phyloP scores from a whole-genome alignment of 2,888 invertebrate species.

The Agrochola lota region DNA sequence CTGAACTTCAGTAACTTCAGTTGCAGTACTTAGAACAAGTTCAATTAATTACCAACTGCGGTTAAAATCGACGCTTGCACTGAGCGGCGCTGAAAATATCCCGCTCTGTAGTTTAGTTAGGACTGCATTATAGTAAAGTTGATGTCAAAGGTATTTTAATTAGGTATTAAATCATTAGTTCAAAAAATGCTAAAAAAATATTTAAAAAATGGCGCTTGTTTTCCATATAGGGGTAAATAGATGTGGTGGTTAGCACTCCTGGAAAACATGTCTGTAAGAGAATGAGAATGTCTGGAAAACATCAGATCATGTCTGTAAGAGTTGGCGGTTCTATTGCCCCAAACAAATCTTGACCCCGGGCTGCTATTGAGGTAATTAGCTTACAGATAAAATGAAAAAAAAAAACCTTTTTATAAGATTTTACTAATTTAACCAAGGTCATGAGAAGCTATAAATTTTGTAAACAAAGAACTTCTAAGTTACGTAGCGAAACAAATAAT shows the following conservation, averaged over 20 bases:
- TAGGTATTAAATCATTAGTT: no score
- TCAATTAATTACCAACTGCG: constrained; percentile 61
- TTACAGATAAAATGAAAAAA: no score
- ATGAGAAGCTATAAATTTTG: no score
- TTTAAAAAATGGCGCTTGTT: neutral
- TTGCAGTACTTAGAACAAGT: constrained; percentile 50
- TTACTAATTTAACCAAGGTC: no score
- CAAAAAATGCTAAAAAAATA: neutral
- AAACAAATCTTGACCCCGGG: neutral
- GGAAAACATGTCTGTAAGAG: neutral
- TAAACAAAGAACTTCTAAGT: no score
- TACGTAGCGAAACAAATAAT: no score
- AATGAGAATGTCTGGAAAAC: no score
- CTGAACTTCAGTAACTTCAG: constrained; percentile 42
- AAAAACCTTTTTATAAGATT: no score
- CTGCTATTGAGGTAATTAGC: neutral
- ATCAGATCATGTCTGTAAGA: neutral
- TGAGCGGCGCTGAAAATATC: neutral
- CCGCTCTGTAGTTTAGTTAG: constrained; percentile 21
- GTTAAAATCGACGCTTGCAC: constrained; percentile 44
- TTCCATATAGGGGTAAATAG: neutral
- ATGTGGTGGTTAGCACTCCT: neutral
- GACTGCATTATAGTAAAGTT: constrained; percentile 4
- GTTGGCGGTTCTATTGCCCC: neutral
- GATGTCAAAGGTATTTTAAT: neutral